Evolutionary conservation across 1,140 invertebrate species (phyloP).

Genomic region (Caerostris darwini): DNA sequence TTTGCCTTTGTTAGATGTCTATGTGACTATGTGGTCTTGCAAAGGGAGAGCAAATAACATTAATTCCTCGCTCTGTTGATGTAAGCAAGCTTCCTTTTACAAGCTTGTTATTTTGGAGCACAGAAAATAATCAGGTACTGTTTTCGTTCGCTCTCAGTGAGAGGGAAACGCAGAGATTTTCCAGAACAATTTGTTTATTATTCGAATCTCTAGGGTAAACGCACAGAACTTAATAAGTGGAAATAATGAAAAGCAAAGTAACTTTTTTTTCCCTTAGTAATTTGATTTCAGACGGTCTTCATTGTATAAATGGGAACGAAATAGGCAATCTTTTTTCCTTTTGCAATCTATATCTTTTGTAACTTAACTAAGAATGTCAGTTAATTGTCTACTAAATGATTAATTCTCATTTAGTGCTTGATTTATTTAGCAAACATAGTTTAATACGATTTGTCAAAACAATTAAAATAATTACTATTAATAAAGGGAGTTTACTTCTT

Average conservation of each 20-base stretch:
- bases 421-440: too few relatives aligned
- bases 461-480: too few relatives aligned
- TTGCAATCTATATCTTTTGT: too few relatives aligned
- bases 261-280: background rate
- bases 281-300: too few relatives aligned
- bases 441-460: too few relatives aligned
- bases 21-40: background rate
- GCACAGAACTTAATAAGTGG: background rate
- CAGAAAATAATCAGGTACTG: background rate
- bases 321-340: too few relatives aligned
- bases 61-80: background rate
- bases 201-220: background rate
- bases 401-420: too few relatives aligned
- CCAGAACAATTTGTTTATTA: background rate
- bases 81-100: background rate
- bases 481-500: too few relatives aligned
- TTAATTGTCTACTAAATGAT: too few relatives aligned
- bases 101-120: background rate
- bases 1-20: background rate
- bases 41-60: background rate
- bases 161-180: background rate
- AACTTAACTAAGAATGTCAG: too few relatives aligned
- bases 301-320: background rate
- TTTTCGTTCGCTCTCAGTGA: background rate
- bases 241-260: background rate